Evolutionary conservation across 1,140 invertebrate genomes (phyloP).

Genomic region (Oscheius sp.): DNA sequence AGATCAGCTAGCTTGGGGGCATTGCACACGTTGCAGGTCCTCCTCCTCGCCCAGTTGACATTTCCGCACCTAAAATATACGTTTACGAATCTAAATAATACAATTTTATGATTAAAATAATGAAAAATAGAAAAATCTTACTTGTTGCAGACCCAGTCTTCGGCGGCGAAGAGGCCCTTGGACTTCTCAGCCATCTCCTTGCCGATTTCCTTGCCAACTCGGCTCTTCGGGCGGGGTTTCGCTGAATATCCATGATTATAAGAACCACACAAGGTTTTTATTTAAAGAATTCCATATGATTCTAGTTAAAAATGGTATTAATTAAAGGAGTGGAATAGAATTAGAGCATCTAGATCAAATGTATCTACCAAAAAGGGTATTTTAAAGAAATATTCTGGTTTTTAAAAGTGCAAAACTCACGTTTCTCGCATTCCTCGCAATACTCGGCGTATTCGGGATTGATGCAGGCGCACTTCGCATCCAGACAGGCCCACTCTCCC

Average conservation of each 20-base stretch:
- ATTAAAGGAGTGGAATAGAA: background rate
- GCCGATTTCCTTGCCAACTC: conserved; percentile 92
- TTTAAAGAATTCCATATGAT: background rate
- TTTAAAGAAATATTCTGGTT: background rate
- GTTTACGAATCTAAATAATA: background rate
- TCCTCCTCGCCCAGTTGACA: conserved; percentile 95
- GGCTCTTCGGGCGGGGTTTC: conserved; percentile 69
- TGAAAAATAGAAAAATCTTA: conserved; percentile 58
- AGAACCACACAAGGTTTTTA: no score
- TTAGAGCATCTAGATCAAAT: background rate
- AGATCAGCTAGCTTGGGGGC: conserved; percentile 91
- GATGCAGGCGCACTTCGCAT: conserved; percentile 54
- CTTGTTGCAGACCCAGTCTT: conserved; percentile 99
- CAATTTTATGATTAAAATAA: no score
- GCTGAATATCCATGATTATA: conserved; percentile 42
- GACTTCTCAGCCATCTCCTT: conserved; percentile 97
- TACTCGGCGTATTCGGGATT: conserved; percentile 41
- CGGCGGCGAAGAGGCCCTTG: conserved; percentile 92
- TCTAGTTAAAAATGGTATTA: conserved; percentile 13
- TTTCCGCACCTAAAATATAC: conserved; percentile 78
- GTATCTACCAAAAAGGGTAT: background rate
- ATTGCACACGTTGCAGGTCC: conserved; percentile 97
- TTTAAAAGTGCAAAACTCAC: conserved; percentile 23
- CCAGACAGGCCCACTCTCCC: conserved; percentile 57
- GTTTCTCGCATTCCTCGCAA: conserved; percentile 52